phyloP scores from a whole-genome alignment of 2,797 vertebrate genomes.

The Chelidonichthys spinosus region DNA sequence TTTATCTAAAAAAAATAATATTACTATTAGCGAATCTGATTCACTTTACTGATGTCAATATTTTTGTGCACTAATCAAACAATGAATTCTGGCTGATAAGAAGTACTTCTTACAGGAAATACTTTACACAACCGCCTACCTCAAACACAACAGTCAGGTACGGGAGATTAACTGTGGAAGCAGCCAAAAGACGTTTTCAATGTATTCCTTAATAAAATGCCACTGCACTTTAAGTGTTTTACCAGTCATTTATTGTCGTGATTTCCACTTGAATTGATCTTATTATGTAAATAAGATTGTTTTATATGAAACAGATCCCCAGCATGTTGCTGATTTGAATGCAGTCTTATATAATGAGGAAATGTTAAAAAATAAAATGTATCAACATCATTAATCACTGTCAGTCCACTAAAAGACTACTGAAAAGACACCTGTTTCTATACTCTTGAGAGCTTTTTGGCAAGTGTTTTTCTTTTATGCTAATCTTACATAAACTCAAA shows the following conservation, averaged over 20 bases:
- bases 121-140: neutral
- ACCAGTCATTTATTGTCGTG: neutral
- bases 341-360: neutral
- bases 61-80: constrained; percentile 16
- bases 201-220: neutral
- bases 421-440: too few species aligned
- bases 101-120: neutral
- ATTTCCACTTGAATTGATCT: neutral
- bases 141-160: neutral
- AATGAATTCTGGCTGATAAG: neutral
- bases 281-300: neutral
- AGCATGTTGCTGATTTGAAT: neutral
- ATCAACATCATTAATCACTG: neutral
- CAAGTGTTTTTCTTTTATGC: neutral
- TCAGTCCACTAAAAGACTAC: too few species aligned
- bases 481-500: neutral
- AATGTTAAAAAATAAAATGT: neutral
- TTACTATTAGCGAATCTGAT: neutral
- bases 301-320: neutral
- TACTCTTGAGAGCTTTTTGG: neutral
- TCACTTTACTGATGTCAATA: neutral
- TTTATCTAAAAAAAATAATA: neutral
- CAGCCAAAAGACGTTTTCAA: neutral
- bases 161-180: neutral
- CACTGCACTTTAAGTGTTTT: neutral